Percentiles rank a stretch among this genome's conserved stretches.
Conservation (phyloP, 2,888 invertebrate species). For the Sarcophaga subvicina region DNA sequence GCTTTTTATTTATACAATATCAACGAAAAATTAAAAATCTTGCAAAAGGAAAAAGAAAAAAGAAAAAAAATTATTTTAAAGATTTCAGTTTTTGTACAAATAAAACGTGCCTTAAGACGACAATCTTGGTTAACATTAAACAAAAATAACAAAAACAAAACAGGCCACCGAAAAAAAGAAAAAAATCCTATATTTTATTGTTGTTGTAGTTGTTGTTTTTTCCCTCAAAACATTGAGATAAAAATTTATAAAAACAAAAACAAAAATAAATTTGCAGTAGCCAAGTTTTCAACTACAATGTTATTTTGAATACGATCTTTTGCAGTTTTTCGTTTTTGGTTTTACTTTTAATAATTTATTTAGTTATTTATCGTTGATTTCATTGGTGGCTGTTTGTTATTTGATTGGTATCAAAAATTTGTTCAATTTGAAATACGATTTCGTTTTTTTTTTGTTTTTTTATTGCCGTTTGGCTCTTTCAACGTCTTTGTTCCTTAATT, state of each 20-base stretch:
- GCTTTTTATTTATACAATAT: constrained; percentile 17
- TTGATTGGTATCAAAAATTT: constrained; percentile 70
- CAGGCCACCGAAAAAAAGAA: constrained; percentile 28
- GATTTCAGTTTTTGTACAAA: constrained; percentile 73
- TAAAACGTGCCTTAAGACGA: constrained; percentile 78
- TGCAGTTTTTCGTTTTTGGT: constrained; percentile 32
- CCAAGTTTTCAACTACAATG: constrained; percentile 76
- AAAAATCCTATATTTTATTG: constrained; percentile 53
- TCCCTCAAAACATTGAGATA: constrained; percentile 67
- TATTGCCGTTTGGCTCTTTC: neutral
- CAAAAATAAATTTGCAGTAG: constrained; percentile 77
- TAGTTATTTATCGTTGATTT: constrained; percentile 51
- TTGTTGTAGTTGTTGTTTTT: neutral
- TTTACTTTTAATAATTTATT: constrained; percentile 5
- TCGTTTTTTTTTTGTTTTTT: constrained; percentile 20
- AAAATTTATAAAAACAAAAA: constrained; percentile 28
- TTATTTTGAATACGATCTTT: constrained; percentile 66
- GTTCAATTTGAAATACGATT: constrained; percentile 65
- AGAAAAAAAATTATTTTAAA: constrained; percentile 60
- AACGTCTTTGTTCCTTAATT: constrained; percentile 43
- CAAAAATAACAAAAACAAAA: constrained; percentile 47
- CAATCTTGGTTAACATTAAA: constrained; percentile 68
- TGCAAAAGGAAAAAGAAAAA: constrained; percentile 15
- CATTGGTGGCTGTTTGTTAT: constrained; percentile 36
- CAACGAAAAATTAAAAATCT: constrained; percentile 20